phyloP scores from a whole-genome alignment of 2,113 vertebrate species.

The Syngnathus scovelli region DNA sequence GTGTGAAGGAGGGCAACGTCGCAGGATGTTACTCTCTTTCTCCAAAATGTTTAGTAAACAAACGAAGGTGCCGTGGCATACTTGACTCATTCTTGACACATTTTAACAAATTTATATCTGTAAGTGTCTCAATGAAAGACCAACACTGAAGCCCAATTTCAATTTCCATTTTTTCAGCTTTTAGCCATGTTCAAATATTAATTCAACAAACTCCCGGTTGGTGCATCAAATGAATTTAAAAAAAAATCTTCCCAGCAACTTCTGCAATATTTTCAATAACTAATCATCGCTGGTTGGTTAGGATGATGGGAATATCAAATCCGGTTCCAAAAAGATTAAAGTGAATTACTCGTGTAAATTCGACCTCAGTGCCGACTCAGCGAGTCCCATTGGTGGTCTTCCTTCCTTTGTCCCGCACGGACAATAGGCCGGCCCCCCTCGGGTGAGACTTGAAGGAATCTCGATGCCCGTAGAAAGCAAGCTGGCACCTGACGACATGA shows the following conservation, averaged over 20 bases:
- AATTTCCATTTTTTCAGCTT: too few relatives aligned
- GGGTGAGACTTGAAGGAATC: conserved; percentile 43
- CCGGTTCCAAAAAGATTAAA: too few relatives aligned
- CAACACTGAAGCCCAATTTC: not conserved
- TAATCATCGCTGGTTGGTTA: too few relatives aligned
- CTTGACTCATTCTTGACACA: conserved; percentile 25
- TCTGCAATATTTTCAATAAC: too few relatives aligned
- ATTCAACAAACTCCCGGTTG: too few relatives aligned
- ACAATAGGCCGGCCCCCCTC: conserved; percentile 30
- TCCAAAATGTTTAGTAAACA: conserved; percentile 53
- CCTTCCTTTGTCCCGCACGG: conserved; percentile 27
- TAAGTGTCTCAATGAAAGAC: conserved; percentile 17
- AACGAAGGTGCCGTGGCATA: conserved; percentile 41
- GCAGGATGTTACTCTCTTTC: conserved; percentile 50
- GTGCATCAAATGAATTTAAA: too few relatives aligned
- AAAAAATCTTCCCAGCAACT: too few relatives aligned
- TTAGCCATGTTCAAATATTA: too few relatives aligned
- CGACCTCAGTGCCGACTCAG: not conserved
- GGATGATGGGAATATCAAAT: too few relatives aligned
- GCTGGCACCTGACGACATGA: conserved; percentile 54
- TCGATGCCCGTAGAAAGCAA: conserved; percentile 31
- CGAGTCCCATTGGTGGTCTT: conserved; percentile 6
- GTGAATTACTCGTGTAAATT: not conserved
- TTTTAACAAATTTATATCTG: conserved; percentile 1
- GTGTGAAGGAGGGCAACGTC: conserved; percentile 20